phyloP scores from a whole-genome alignment of 30 jellyfish, hydroid and myxozoan genomes.

The Aurelia aurita complex sp. Pacific region DNA sequence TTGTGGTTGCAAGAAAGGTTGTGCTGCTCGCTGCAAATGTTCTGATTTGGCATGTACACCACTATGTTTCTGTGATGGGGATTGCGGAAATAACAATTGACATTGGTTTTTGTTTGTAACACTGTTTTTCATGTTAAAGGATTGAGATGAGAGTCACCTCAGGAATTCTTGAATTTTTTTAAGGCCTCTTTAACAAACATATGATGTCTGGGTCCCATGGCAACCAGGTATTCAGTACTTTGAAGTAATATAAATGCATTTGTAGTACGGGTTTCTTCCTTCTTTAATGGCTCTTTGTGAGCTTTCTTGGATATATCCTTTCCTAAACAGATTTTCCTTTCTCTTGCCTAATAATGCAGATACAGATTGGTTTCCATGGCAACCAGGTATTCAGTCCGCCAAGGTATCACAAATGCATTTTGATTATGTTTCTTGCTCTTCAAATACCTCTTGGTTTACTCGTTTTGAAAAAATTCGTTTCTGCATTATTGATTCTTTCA shows the following conservation, averaged over 20 bases:
- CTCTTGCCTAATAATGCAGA: neutral
- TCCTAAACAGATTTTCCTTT: neutral
- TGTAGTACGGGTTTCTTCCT: neutral
- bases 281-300: neutral
- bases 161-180: too few species aligned
- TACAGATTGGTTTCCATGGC: constrained; percentile 2
- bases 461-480: neutral
- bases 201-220: neutral
- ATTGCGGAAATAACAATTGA: neutral
- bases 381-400: constrained; percentile 9
- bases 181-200: too few species aligned
- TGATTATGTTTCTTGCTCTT: neutral
- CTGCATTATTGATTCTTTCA: neutral
- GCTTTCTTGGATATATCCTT: neutral
- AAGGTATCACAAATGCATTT: neutral
- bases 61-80: constrained; percentile 24
- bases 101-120: too few species aligned
- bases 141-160: too few species aligned
- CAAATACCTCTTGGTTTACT: neutral
- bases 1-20: constrained; percentile 53
- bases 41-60: constrained; percentile 36
- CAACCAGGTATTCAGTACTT: neutral
- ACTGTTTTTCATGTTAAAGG: too few species aligned
- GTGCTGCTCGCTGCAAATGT: constrained; percentile 51
- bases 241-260: constrained; percentile 6